Evolutionary conservation across 2,113 vertebrate species (phyloP), one percentile per base, ranked within the genome.

Genomic region (Protomyctophum bolini): DNA sequence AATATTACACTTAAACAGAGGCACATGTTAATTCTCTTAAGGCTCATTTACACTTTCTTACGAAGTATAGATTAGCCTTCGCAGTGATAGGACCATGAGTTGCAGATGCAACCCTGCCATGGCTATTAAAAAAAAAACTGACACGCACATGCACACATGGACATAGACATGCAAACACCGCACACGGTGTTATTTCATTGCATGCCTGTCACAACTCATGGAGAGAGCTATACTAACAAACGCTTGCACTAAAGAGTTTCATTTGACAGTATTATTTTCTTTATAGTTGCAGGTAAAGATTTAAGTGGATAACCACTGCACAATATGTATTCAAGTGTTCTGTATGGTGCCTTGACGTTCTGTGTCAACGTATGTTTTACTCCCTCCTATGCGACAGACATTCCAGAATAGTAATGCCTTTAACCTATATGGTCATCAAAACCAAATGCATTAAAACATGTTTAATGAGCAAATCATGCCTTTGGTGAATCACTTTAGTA

Each of bases 391-490:
- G 14, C 15, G 15, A 58, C 15, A 82, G 33, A 86, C 89, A 91
- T 89, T 91, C 89, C 87, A 80, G 6, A 62, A 68, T 15, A 78
- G 48, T 33, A 54, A 62, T 67, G 63, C 63, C 75, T 21, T 21
- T 79, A 41, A 57, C 66, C 21, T 21, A 21, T 70, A 66, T 45
- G 48, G 65, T 72, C 47, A 62, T 66, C 9, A 55, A 49, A 21
- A 11, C 10, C 6, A 45, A 7, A 28, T 66, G 41, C 47, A 87
- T 84, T 86, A 87, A 90, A 87, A 58, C 47, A 57, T 29, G 4
- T 29, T 45, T 63, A 46, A 2, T 41, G 48, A 64, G 11, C 8
- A 12, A 48, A 63, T 10, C 45, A 15, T 8, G 56, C 45, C 57
- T 81, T 3, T n/a, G 52, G 45, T 58, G 64, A 68, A 9, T 76